A percentile compares a stretch with the other conserved stretches of the same genome.
Evolutionary conservation across 2,113 vertebrate genomes (phyloP).

Genomic region (Gopherus flavomarginatus): DNA sequence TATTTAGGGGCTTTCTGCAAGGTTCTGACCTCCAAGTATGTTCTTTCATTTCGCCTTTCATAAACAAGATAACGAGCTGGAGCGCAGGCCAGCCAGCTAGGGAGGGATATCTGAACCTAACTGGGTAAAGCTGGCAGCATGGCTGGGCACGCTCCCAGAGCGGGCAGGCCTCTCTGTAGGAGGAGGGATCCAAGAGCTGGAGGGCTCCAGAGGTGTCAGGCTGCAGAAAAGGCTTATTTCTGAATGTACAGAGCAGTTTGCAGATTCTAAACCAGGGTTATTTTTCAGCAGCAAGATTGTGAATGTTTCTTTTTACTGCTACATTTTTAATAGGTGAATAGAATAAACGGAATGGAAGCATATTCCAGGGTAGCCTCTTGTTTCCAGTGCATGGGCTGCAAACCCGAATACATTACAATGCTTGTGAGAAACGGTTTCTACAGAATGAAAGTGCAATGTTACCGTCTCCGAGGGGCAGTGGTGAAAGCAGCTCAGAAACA

Average conservation of each 20-base stretch:
- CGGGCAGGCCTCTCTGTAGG: neutral
- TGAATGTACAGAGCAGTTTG: neutral
- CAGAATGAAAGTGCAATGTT: neutral
- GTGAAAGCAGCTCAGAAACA: neutral
- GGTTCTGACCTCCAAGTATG: neutral
- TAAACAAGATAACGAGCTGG: neutral
- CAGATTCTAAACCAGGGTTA: neutral
- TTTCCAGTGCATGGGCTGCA: neutral
- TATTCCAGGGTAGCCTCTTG: neutral
- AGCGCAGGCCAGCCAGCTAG: neutral
- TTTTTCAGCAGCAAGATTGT: neutral
- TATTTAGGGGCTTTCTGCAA: neutral
- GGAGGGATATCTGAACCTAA: neutral
- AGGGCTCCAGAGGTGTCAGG: neutral
- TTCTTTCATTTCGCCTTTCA: neutral
- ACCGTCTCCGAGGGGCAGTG: neutral
- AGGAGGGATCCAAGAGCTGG: neutral
- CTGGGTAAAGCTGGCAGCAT: neutral
- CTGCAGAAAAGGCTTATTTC: rapidly evolving
- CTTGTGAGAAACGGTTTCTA: neutral
- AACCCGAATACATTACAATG: rapidly evolving
- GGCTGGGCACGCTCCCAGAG: neutral
- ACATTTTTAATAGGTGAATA: rapidly evolving
- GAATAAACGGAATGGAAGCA: neutral
- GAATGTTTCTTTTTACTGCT: neutral